These are phyloP conservation scores for Oncorhynchus tshawytscha DNA, from an alignment of 2,113 vertebrate species.

Conservation along the genomic window DNA sequence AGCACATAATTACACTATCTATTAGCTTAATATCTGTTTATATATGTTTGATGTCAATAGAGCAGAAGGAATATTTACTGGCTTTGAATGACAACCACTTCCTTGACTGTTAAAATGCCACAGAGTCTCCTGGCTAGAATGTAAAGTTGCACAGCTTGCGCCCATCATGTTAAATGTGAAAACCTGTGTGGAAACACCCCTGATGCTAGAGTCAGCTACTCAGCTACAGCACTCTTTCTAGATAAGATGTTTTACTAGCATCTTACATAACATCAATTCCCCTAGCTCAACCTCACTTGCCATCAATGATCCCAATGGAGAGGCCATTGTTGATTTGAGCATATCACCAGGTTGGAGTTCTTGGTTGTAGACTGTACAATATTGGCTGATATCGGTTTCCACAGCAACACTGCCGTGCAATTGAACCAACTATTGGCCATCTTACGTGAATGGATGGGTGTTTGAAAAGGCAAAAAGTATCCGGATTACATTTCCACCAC, in stretches of 20 bases:
- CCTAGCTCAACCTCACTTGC: conserved; percentile 23
- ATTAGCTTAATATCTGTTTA: conserved; percentile 75
- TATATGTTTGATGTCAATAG: conserved; percentile 80
- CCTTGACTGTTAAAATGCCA: conserved; percentile 99
- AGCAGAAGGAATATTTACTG: conserved; percentile 89
- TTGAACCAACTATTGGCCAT: conserved; percentile 32
- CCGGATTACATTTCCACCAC: conserved; percentile 74
- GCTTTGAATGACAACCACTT: conserved; percentile 95
- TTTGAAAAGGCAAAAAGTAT: conserved; percentile 73
- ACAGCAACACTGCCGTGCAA: conserved; percentile 31
- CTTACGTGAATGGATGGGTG: conserved; percentile 53
- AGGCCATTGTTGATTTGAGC: conserved; percentile 58
- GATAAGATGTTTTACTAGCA: neutral
- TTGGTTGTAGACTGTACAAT: conserved; percentile 49
- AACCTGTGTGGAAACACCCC: conserved; percentile 62
- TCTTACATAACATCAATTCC: neutral
- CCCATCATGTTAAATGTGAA: conserved; percentile 83
- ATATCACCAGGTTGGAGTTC: conserved; percentile 57
- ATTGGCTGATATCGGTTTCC: conserved; percentile 45
- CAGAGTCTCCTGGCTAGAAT: conserved; percentile 99
- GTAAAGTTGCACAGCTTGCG: conserved; percentile 98
- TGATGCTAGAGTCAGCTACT: conserved; percentile 41
- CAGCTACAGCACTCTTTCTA: conserved; percentile 52
- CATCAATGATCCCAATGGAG: conserved; percentile 7
- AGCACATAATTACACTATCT: conserved; percentile 78